A percentile compares a stretch with the other conserved stretches of the same genome.
Evolutionary conservation across 2,888 invertebrate genomes (phyloP).

Genomic region (Cheilosia pagana): DNA sequence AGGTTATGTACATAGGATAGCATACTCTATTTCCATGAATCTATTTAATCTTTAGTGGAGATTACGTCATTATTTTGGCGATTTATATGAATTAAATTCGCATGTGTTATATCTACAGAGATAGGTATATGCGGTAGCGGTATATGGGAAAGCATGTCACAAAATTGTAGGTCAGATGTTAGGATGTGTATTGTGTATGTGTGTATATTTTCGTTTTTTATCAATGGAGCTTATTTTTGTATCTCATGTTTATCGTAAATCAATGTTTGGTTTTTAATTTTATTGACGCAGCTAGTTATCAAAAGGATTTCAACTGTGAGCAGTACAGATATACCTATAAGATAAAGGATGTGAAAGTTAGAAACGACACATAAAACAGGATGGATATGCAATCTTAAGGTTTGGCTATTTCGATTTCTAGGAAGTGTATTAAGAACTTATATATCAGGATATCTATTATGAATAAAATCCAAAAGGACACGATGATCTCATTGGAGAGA

Average conservation of each 20-base stretch:
- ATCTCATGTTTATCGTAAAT: conserved; percentile 5
- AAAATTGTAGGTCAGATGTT: conserved; percentile 8
- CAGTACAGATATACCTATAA: no score
- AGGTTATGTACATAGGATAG: conserved; percentile 16
- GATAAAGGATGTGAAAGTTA: not conserved
- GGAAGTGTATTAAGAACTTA: not conserved
- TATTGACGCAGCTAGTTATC: conserved; percentile 6
- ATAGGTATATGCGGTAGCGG: conserved; percentile 18
- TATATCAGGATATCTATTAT: no score
- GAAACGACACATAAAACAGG: not conserved
- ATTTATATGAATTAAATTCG: conserved; percentile 39
- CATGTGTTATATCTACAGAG: conserved; percentile 6
- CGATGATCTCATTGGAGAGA: not conserved
- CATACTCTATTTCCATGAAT: conserved; percentile 11
- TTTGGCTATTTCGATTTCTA: not conserved
- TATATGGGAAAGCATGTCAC: not conserved
- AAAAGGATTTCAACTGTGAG: not conserved
- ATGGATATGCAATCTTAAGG: not conserved
- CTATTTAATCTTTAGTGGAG: conserved; percentile 29
- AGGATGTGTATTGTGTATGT: conserved; percentile 3
- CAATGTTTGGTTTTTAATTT: conserved; percentile 25
- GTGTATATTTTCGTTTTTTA: conserved; percentile 3
- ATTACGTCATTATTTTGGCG: conserved; percentile 62
- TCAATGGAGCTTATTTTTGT: conserved; percentile 16
- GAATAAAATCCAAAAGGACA: not conserved